phyloP scores from a whole-genome alignment of 2,113 vertebrate species.

The Pluvialis apricaria region DNA sequence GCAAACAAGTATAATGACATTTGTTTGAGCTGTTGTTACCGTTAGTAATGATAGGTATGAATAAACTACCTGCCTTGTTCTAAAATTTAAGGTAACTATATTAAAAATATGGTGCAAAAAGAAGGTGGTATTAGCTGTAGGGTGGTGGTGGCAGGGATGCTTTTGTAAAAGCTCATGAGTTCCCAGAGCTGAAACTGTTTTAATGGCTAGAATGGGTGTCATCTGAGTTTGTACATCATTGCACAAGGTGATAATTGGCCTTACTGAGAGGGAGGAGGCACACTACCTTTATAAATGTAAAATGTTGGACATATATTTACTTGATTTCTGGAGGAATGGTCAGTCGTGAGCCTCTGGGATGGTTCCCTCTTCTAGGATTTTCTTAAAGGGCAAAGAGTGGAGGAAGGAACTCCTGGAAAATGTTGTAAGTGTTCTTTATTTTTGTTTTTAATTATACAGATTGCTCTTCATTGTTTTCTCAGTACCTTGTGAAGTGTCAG shows the following conservation, averaged over 20 bases:
- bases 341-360: neutral
- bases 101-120: neutral
- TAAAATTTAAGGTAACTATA: neutral
- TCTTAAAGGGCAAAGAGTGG: neutral
- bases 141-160: neutral
- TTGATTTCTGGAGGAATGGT: neutral
- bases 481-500: conserved; percentile 86
- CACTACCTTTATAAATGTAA: neutral
- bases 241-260: neutral
- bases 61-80: neutral
- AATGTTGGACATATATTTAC: neutral
- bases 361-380: neutral
- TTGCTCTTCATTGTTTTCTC: conserved; percentile 76
- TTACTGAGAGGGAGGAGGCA: neutral
- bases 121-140: neutral
- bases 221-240: neutral
- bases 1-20: neutral
- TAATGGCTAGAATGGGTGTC: neutral
- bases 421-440: neutral
- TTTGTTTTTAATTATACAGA: conserved; percentile 66
- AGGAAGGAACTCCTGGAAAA: neutral
- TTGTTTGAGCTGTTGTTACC: neutral
- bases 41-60: neutral
- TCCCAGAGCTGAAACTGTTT: neutral
- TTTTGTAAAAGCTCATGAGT: neutral